Percentiles rank a stretch among this genome's conserved stretches.
phyloP scores from a whole-genome alignment of 2,888 invertebrate genomes.

The Stomorhina lunata region DNA sequence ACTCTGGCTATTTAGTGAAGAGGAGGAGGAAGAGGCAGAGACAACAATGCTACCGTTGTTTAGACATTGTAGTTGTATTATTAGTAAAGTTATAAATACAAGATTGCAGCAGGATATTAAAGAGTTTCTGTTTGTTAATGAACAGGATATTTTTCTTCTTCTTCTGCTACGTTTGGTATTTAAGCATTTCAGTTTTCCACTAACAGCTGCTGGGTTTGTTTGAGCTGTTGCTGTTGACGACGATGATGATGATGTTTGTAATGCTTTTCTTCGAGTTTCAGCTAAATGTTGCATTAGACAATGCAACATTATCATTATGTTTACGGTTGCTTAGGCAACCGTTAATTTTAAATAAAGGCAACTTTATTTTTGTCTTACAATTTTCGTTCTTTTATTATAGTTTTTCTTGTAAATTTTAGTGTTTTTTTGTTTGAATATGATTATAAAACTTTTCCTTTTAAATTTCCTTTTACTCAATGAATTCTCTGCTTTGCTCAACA shows the following conservation, averaged over 20 bases:
- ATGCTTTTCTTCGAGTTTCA: conserved; percentile 66
- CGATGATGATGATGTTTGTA: conserved; percentile 56
- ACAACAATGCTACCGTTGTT: conserved; percentile 70
- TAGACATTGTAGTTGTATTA: conserved; percentile 67
- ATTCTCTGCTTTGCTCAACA: not conserved
- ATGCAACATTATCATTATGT: conserved; percentile 79
- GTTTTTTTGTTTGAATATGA: not conserved
- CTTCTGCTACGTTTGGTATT: conserved; percentile 48
- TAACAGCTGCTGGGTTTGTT: not conserved
- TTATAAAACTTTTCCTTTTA: not conserved
- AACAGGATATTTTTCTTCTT: conserved; percentile 45
- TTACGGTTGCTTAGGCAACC: conserved; percentile 67
- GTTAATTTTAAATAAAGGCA: conserved; percentile 63
- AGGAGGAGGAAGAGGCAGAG: too few species aligned
- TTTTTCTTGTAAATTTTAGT: not conserved
- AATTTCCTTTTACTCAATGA: not conserved
- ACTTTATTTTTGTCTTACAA: conserved; percentile 45
- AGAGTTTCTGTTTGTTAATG: not conserved
- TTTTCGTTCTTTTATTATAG: not conserved
- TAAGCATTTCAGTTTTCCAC: conserved; percentile 50
- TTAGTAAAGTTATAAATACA: conserved; percentile 51
- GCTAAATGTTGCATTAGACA: conserved; percentile 72
- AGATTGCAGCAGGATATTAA: conserved; percentile 35
- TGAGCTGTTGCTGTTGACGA: conserved; percentile 48
- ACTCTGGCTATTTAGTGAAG: too few species aligned